Evolutionary conservation across 1,140 invertebrate genomes (phyloP).

Genomic region (Reticulitermes speratus): DNA sequence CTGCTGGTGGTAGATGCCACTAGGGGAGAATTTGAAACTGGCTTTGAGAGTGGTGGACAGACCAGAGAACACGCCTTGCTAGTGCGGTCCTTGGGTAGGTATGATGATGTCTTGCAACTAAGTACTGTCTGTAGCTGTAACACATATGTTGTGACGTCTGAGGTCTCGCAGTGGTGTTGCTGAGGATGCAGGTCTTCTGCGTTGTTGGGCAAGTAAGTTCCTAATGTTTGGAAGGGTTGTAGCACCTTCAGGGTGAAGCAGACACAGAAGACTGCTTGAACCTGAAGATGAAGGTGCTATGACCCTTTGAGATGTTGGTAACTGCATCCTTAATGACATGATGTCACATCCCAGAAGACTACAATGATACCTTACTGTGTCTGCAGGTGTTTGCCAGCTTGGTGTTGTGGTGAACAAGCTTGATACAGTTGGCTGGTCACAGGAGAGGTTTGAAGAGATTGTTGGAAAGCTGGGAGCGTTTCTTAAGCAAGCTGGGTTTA

Average conservation of each 20-base stretch:
- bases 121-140: too few species aligned
- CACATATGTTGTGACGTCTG: neutral
- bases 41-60: slow-evolving; percentile 96
- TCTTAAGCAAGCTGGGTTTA: slow-evolving; percentile 92
- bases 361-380: neutral
- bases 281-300: neutral
- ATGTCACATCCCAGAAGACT: neutral
- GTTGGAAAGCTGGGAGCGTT: slow-evolving; percentile 81
- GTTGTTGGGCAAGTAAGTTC: too few species aligned
- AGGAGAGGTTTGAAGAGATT: slow-evolving; percentile 85
- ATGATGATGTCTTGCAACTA: too few species aligned
- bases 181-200: too few species aligned
- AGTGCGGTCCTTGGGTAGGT: slow-evolving; percentile 80
- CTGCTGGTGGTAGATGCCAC: slow-evolving; percentile 94
- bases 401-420: slow-evolving; percentile 85
- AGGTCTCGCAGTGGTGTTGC: neutral
- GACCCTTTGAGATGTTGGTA: neutral
- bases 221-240: too few species aligned
- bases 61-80: slow-evolving; percentile 96
- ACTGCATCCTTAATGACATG: neutral
- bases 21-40: slow-evolving; percentile 97
- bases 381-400: slow-evolving; percentile 75
- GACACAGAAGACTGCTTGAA: too few species aligned
- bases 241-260: too few species aligned
- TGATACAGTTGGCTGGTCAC: slow-evolving; percentile 75